Base-by-base conservation (phyloP, 2,797 vertebrate species). In the Ataeniobius toweri region DNA sequence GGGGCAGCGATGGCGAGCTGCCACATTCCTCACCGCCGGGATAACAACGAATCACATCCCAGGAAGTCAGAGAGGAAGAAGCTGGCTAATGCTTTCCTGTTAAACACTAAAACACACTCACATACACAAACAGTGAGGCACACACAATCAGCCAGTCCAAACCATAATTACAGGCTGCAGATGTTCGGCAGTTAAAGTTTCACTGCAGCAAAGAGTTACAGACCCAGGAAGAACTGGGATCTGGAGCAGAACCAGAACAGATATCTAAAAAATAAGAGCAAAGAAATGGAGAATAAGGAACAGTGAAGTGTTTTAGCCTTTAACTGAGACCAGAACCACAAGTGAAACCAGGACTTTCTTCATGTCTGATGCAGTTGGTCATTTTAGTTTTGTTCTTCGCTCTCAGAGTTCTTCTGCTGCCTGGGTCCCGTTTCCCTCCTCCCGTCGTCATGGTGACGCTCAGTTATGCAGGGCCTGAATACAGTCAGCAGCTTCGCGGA, bases 381-480 rank as follows among this genome's bases (percentile, higher is more conserved):
- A 75, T 75, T 75, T 65, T 59, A 22, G 46, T 71, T 73, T 50
- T 71, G 26, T 55, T 56, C 26, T 71, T 41, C 73, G 39, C 50
- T 68, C 70, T 76, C 70, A 48, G 73, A 71, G 56, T 73, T 31
- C 61, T 75, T 75, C 61, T 58, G 61, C 46, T 56, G 71, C 69
- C 70, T 46, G 18, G 68, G 68, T 84, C 58, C 77, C 46, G 53
- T 80, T 89, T 88, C 90, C 86, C 86, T 83, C 74, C 76, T 80
- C 44, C 28, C 20, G 90, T 92, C 41, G 81, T 41, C 91, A 93
- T 91, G 92, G 92, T 71, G 88, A 92, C 20, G 55, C 88, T 90
- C 86, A 88, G 86, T 84, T 93, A 93, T 92, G 92, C 84, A 61
- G 84, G 77, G 82, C 56, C 81, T 92, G 88, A 90, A 90, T 88